Conservation (phyloP, 2,797 vertebrate species). For the Micromesistius poutassou region DNA sequence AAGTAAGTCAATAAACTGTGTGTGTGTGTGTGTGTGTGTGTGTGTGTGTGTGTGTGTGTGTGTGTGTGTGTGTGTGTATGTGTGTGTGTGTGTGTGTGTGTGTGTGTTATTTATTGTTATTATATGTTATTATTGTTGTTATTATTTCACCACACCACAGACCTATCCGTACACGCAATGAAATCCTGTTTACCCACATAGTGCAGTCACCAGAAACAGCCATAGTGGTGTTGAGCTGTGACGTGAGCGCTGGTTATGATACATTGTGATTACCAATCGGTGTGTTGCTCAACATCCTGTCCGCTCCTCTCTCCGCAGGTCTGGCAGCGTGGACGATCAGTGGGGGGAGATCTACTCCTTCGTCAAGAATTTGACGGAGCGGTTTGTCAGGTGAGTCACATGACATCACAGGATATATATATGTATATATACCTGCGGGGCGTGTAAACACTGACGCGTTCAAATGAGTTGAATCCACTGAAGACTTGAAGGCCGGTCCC, state of each 20-base stretch:
- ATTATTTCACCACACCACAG: not conserved
- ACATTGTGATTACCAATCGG: not conserved
- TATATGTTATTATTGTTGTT: not conserved
- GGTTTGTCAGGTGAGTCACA: slow-evolving; percentile 88
- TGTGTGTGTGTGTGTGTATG: not conserved
- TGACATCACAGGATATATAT: not conserved
- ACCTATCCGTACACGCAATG: no score
- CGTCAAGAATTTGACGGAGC: slow-evolving; percentile 85
- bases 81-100: not conserved
- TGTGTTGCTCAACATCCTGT: not conserved
- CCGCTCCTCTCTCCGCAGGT: slow-evolving; percentile 69
- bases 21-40: slow-evolving; percentile 2
- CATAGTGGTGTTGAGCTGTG: not conserved
- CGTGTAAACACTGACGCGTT: not conserved
- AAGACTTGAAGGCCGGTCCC: not conserved
- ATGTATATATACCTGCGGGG: not conserved
- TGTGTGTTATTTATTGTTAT: not conserved
- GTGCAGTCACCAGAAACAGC: not conserved
- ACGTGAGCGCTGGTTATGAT: not conserved
- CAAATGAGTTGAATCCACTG: not conserved
- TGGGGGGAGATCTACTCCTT: slow-evolving; percentile 92
- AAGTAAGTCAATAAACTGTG: slow-evolving; percentile 71
- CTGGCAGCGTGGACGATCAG: slow-evolving; percentile 82
- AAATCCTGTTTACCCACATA: not conserved
- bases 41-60: slow-evolving; percentile 3